These are phyloP conservation scores for Lagenorhynchus albirostris DNA, from an alignment of 2,113 vertebrate genomes.

Conservation along the genomic window DNA sequence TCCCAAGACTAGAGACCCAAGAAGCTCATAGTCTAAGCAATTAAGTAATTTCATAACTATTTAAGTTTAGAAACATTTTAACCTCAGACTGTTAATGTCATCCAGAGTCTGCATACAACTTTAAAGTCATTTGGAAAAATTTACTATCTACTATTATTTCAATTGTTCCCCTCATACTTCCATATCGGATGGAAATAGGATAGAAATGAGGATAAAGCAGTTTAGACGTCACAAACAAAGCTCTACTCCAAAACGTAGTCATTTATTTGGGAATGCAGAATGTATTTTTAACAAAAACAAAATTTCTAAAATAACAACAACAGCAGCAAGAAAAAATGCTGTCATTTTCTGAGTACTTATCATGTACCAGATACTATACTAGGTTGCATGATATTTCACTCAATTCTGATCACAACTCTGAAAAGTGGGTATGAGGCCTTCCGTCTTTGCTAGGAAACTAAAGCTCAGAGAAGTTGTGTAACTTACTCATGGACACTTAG, in stretches of 20 bases:
- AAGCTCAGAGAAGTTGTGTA: not conserved
- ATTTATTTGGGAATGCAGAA: not conserved
- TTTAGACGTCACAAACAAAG: not conserved
- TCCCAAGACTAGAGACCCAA: not conserved
- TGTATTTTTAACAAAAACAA: not conserved
- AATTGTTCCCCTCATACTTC: not conserved
- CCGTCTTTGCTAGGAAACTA: not conserved
- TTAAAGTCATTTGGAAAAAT: not conserved
- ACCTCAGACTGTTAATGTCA: not conserved
- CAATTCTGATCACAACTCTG: not conserved
- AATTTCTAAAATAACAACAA: not conserved
- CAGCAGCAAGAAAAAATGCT: not conserved
- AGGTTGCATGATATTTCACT: not conserved
- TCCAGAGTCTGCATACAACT: not conserved
- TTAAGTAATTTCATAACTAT: not conserved
- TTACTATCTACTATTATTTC: not conserved
- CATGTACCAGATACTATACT: not conserved
- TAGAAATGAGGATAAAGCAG: not conserved
- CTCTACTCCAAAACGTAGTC: not conserved
- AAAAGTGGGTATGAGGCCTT: not conserved
- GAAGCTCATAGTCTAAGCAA: not conserved
- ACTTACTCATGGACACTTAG: not conserved
- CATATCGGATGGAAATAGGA: not conserved
- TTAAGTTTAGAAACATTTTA: conserved; percentile 23
- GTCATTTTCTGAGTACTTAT: not conserved